Evolutionary conservation across 2,113 vertebrate genomes (phyloP), one percentile per base, ranked within the genome.

Genomic region (Sinosuthora webbiana): DNA sequence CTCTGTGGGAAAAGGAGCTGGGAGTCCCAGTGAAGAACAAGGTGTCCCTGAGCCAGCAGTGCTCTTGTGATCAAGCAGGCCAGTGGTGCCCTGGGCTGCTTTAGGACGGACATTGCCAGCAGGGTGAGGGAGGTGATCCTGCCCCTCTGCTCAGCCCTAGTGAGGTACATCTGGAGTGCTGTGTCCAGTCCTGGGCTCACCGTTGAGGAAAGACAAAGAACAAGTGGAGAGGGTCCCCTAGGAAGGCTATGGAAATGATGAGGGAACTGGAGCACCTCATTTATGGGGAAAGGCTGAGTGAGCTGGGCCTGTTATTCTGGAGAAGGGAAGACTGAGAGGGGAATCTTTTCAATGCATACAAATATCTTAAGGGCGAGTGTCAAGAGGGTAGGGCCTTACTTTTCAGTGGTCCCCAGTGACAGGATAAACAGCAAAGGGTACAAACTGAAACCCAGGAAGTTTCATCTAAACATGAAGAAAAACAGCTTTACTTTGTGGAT

Each of bases 361-460:
- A 17, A 3, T 35, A 7, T 2, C 8, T 25, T 71, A 35, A 25
- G n/a, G 20, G 28, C 0, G 0, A 5, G 4, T 56, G 7, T 55
- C 0, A 0, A 79, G n/a, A 63, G 41, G 7, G 25, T 49, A 31
- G 16, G 5, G 5, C 20, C 30, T 56, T 39, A 22, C 11, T 64
- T 30, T 56, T 49, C 49, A 49, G 41, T 42, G 42, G 4, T 42
- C 14, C 11, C 41, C 35, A 56, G 21, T 56, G 49, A 27, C 13
- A 56, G 17, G 21, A 35, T 42, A 15, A 64, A 22, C 11, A 35
- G 9, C 16, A 71, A 30, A 6, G 2, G 20, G 25, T 17, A 31
- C n/a, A n/a, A 41, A 20, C 20, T 71, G 4, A 64, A 63, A 27
- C 30, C 11, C 21, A 11, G n/a, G 11, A 56, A 56, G 42, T 31